These are phyloP conservation scores for Cryptocephalus primarius DNA, from an alignment of 2,888 invertebrate species.

Conservation along the genomic window DNA sequence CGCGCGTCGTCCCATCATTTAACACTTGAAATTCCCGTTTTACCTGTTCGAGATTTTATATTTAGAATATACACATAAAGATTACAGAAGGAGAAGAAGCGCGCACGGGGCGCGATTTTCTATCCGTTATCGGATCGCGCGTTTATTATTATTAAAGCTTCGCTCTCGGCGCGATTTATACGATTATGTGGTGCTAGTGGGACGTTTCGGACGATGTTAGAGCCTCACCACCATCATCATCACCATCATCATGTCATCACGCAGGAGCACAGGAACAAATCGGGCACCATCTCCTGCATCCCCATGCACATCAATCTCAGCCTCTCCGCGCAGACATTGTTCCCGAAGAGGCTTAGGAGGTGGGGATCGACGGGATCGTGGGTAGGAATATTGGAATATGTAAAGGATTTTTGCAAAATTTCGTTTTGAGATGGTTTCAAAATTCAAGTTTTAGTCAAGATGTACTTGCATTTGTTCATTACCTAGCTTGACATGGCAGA, in stretches of 20 bases:
- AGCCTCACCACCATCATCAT: conserved; percentile 14
- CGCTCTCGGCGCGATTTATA: too few relatives aligned
- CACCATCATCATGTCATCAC: conserved; percentile 14
- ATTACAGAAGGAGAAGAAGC: too few relatives aligned
- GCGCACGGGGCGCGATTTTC: too few relatives aligned
- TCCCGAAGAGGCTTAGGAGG: conserved; percentile 54
- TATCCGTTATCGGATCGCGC: too few relatives aligned
- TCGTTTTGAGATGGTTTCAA: too few relatives aligned
- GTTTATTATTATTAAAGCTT: too few relatives aligned
- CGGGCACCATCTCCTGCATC: conserved; percentile 38
- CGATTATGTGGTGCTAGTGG: too few relatives aligned
- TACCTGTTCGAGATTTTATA: conserved; percentile 30
- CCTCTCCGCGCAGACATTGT: conserved; percentile 44
- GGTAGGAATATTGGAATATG: conserved; percentile 35
- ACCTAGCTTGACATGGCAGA: too few relatives aligned
- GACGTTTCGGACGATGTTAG: conserved; percentile 23
- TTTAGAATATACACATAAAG: conserved; percentile 7
- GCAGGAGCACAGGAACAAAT: conserved; percentile 29
- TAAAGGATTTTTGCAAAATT: background rate
- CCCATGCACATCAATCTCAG: conserved; percentile 46
- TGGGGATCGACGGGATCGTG: conserved; percentile 69
- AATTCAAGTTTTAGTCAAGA: too few relatives aligned
- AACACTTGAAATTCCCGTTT: conserved; percentile 35
- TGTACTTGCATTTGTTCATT: too few relatives aligned
- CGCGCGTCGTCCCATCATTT: conserved; percentile 13